Conservation (phyloP, 2,797 vertebrate genomes). For the Neoniphon sammara region DNA sequence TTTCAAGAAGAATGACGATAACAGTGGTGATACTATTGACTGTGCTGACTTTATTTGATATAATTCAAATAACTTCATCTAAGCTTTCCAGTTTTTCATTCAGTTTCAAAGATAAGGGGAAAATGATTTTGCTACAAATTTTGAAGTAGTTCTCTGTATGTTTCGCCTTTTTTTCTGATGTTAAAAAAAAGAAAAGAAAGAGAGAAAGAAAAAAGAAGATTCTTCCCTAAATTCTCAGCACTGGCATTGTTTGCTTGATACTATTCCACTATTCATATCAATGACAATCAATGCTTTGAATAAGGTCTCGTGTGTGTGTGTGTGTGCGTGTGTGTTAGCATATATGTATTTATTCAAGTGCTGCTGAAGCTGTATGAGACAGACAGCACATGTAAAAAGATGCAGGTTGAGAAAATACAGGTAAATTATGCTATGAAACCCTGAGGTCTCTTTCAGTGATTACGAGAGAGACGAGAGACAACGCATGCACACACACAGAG, state of each 20-base stretch:
- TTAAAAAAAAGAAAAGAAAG: not conserved
- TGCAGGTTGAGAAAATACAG: conserved; percentile 22
- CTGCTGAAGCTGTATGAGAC: conserved; percentile 19
- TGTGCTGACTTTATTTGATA: not conserved
- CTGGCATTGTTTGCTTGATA: conserved; percentile 49
- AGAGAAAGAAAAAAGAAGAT: not conserved
- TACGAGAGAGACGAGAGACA: conserved; percentile 19
- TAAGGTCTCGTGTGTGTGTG: conserved; percentile 26
- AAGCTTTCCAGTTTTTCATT: not conserved
- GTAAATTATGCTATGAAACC: conserved; percentile 6
- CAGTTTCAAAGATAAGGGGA: conserved; percentile 1
- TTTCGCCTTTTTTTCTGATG: not conserved
- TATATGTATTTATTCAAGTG: not conserved
- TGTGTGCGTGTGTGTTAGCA: conserved; percentile 2
- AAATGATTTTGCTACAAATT: not conserved
- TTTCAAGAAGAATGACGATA: conserved; percentile 14
- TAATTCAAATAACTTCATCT: not conserved
- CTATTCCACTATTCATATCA: conserved; percentile 30
- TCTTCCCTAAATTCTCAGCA: conserved; percentile 13
- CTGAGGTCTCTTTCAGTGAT: conserved; percentile 4
- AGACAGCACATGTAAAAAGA: conserved; percentile 29
- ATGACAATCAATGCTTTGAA: conserved; percentile 45
- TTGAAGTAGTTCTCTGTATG: not conserved
- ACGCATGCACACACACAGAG: not conserved
- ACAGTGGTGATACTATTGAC: conserved; percentile 5